These are phyloP conservation scores for Delia radicum DNA, from an alignment of 1,140 invertebrate genomes.

Conservation along the genomic window DNA sequence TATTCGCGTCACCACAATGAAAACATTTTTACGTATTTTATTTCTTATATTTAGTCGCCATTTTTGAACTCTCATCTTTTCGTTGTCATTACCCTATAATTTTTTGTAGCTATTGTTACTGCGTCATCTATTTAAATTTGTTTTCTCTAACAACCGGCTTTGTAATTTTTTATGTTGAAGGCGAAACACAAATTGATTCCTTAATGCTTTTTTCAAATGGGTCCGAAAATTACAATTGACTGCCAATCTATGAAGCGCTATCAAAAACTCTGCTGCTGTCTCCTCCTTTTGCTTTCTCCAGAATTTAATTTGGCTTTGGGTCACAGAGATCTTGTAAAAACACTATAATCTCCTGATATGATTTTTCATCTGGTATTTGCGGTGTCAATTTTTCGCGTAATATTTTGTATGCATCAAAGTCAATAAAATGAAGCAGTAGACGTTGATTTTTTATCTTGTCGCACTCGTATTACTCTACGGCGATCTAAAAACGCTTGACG, in stretches of 20 bases:
- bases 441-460: too few species aligned
- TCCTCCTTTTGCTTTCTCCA: conserved; percentile 31
- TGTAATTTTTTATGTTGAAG: conserved; percentile 8
- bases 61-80: neutral
- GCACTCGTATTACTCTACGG: too few species aligned
- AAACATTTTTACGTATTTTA: neutral
- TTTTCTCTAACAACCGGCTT: conserved; percentile 21
- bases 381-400: too few species aligned
- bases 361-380: too few species aligned
- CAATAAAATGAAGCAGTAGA: too few species aligned
- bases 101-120: neutral
- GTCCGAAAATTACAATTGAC: conserved; percentile 37
- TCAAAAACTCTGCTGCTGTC: conserved; percentile 29
- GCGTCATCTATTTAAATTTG: conserved; percentile 21
- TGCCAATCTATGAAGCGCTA: conserved; percentile 30
- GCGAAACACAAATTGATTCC: conserved; percentile 29
- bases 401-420: too few species aligned
- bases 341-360: too few species aligned
- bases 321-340: conserved; percentile 31
- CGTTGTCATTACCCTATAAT: neutral
- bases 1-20: conserved; percentile 1
- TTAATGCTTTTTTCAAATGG: conserved; percentile 33
- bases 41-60: neutral
- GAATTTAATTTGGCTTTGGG: conserved; percentile 23
- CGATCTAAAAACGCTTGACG: too few species aligned